phyloP scores from a whole-genome alignment of 2,113 vertebrate species.

The Dicrurus megarhynchus region DNA sequence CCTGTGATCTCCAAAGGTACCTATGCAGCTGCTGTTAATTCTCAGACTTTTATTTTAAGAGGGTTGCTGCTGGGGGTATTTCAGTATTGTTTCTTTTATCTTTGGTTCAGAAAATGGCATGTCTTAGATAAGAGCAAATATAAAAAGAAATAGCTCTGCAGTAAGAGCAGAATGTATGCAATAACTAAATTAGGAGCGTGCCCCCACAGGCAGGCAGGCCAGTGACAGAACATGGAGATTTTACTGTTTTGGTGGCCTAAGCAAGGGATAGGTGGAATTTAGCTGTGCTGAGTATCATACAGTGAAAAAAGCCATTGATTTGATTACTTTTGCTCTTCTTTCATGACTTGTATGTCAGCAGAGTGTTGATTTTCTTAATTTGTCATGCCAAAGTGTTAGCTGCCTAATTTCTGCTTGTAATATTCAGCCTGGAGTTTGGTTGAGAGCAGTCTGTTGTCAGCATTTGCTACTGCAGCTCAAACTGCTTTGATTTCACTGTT shows the following conservation, averaged over 20 bases:
- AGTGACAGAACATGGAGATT: background rate
- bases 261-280: background rate
- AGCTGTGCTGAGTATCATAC: background rate
- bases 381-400: background rate
- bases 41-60: constrained; percentile 26
- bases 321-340: background rate
- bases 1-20: background rate
- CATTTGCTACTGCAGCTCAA: background rate
- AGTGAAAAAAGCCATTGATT: background rate
- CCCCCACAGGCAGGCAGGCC: background rate
- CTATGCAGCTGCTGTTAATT: background rate
- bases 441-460: background rate
- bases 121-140: background rate
- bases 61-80: background rate
- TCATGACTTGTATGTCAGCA: background rate
- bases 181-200: constrained; percentile 1
- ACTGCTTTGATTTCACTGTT: background rate
- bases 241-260: background rate
- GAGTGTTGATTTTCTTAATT: background rate
- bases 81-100: constrained; percentile 1
- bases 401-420: background rate
- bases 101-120: background rate
- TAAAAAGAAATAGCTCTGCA: constrained; percentile 16
- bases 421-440: background rate
- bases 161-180: background rate